Conservation (phyloP, 2,113 vertebrate species). For the Dipodomys stephensi region DNA sequence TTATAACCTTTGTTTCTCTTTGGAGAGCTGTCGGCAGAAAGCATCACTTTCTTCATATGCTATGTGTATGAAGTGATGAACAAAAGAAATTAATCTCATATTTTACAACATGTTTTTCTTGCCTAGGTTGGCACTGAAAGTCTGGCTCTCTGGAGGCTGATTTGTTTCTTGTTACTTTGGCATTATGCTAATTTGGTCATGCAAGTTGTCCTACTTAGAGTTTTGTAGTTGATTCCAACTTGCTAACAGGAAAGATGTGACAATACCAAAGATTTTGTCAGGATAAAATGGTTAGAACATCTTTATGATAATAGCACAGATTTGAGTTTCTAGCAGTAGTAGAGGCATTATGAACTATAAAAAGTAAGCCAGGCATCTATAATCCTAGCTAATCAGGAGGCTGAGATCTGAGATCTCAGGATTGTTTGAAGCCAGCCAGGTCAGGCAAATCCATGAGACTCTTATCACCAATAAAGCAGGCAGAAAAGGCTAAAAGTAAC, state of each 20-base stretch:
- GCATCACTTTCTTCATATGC: background rate
- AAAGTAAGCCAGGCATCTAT: no score
- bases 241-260: background rate
- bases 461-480: no score
- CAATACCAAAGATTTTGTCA: background rate
- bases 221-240: background rate
- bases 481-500: no score
- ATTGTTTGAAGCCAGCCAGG: no score
- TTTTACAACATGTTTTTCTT: constrained; percentile 1
- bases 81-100: background rate
- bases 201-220: background rate
- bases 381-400: no score
- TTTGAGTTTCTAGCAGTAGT: background rate
- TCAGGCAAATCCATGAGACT: no score
- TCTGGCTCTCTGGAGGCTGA: background rate
- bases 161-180: background rate
- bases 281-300: background rate
- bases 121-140: background rate
- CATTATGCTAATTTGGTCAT: background rate
- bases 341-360: background rate
- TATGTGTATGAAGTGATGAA: background rate
- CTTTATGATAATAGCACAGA: background rate
- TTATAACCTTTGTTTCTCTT: background rate
- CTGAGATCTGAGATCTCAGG: no score
- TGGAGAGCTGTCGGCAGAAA: background rate